phyloP scores from a whole-genome alignment of 1,140 invertebrate species.

The Gryllus bimaculatus region DNA sequence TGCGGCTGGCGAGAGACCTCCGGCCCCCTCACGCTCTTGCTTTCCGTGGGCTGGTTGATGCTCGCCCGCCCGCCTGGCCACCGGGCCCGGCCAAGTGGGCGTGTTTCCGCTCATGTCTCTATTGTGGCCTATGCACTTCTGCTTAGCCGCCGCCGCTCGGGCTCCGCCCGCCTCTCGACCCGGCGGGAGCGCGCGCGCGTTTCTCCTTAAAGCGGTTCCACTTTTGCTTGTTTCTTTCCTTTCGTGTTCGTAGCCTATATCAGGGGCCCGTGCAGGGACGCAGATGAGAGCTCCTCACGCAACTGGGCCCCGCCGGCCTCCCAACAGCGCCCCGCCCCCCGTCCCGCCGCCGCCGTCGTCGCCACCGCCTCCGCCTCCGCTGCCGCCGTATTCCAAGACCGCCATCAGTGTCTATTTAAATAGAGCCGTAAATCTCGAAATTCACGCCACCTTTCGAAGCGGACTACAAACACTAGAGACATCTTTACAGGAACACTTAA shows the following conservation, averaged over 20 bases:
- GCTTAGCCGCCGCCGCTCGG: neutral
- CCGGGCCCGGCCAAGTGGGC: too few species aligned
- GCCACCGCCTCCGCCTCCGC: neutral
- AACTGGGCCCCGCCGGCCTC: neutral
- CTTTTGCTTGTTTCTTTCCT: slow-evolving; percentile 1
- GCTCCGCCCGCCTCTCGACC: too few species aligned
- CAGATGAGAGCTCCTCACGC: neutral
- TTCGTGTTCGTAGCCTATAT: neutral
- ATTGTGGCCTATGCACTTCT: neutral
- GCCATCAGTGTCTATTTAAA: neutral
- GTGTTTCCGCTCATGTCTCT: neutral
- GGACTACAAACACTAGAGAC: neutral
- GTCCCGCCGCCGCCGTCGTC: too few species aligned
- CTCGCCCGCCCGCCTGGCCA: too few species aligned
- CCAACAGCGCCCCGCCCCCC: too few species aligned
- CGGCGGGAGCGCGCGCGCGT: neutral
- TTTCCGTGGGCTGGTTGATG: too few species aligned
- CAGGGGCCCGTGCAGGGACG: neutral
- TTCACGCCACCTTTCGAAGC: neutral
- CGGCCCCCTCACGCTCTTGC: too few species aligned
- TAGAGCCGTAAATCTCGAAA: neutral
- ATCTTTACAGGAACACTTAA: neutral
- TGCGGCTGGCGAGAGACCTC: too few species aligned
- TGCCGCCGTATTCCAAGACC: neutral
- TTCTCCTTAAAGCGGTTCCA: slow-evolving; percentile 1